These are phyloP conservation scores for Parauchenoglanis ngamensis DNA, from an alignment of 2,797 vertebrate genomes.

Conservation along the genomic window DNA sequence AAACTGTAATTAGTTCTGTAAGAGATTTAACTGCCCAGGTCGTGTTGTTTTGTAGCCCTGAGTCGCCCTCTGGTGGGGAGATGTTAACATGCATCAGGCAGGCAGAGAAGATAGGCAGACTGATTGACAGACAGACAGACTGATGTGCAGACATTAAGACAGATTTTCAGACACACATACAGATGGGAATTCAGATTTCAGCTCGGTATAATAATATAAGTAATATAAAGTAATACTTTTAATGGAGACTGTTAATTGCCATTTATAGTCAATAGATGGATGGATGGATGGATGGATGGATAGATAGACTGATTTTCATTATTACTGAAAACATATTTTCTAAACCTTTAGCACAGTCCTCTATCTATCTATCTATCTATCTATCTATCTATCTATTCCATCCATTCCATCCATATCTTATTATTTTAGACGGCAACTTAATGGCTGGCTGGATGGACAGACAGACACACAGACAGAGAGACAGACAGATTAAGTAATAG, in stretches of 20 bases:
- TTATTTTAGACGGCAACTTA: not conserved
- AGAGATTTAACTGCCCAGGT: not conserved
- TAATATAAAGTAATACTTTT: too few relatives aligned
- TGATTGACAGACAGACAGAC: not conserved
- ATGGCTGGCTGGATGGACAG: not conserved
- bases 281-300: not conserved
- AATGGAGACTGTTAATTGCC: too few relatives aligned
- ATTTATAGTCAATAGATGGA: not conserved
- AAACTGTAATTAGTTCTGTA: not conserved
- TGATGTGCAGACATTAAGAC: too few relatives aligned
- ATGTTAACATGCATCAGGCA: slow-evolving; percentile 9
- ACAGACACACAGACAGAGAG: too few relatives aligned
- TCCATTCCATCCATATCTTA: not conserved
- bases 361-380: not conserved
- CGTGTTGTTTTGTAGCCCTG: not conserved
- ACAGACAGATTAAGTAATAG: too few relatives aligned
- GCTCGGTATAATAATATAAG: too few relatives aligned
- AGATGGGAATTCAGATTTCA: not conserved
- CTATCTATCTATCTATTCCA: not conserved
- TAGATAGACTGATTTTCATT: not conserved
- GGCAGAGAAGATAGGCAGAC: not conserved
- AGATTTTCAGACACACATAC: not conserved
- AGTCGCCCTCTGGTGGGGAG: slow-evolving; percentile 47
- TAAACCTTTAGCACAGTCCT: not conserved
- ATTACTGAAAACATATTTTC: not conserved